Conservation (phyloP, 2,113 vertebrate species). For the Neogobius melanostomus region DNA sequence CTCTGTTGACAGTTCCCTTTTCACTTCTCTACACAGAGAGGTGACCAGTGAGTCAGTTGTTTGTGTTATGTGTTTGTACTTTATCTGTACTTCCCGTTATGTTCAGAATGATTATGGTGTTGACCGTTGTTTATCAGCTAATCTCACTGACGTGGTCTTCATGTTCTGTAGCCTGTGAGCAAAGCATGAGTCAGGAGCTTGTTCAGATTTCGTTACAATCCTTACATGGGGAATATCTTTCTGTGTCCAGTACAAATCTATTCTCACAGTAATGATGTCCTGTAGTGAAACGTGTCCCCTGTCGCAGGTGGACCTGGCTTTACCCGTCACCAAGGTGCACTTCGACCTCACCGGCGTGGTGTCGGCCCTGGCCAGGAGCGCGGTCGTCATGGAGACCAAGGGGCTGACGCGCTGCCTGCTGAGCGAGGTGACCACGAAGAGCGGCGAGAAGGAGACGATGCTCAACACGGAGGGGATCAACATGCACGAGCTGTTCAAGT, state of each 20-base stretch:
- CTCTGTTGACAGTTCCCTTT: no score
- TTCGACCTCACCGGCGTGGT: constrained; percentile 90
- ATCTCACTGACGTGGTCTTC: no score
- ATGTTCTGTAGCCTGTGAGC: no score
- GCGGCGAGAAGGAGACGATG: constrained; percentile 76
- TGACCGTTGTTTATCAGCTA: no score
- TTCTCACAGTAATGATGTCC: neutral
- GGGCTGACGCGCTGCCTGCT: constrained; percentile 91
- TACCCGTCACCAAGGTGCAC: constrained; percentile 86
- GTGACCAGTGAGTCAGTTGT: no score
- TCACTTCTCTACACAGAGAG: no score
- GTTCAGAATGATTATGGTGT: no score
- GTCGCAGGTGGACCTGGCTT: constrained; percentile 79
- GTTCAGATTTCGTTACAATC: no score
- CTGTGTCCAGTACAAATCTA: neutral
- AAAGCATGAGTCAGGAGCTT: no score
- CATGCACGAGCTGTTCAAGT: constrained; percentile 86
- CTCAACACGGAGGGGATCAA: constrained; percentile 95
- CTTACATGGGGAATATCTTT: no score
- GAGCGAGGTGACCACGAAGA: constrained; percentile 75
- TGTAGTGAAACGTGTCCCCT: neutral
- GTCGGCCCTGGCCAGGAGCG: constrained; percentile 75
- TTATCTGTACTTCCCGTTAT: no score
- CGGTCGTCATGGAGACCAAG: constrained; percentile 84
- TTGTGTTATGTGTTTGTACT: no score